Evolutionary conservation across 2,888 invertebrate genomes (phyloP), one percentile per base, ranked within the genome.

Genomic region (Mesochorus sp.): DNA sequence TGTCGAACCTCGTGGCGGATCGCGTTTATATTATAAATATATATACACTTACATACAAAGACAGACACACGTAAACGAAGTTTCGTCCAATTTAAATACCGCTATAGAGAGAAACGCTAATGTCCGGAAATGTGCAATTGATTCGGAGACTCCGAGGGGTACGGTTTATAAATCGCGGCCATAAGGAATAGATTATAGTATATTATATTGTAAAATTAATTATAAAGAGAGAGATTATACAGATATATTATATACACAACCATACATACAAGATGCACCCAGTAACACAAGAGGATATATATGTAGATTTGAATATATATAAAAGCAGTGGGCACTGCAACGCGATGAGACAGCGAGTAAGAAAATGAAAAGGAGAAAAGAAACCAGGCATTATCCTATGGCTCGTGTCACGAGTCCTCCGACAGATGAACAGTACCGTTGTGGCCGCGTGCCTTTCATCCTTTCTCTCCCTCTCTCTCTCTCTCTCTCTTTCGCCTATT

Each of bases 181-280:
- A 71, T 74, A 66, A 59, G 64, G 74, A 73, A 73, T 73, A 64
- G 49, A 70, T 61, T 24, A 34, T 74, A 70, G 59, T 67, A 68
- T 53, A 17, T n/a, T 28, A 75, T 64, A 57, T 78, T 73, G 73
- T 78, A 68, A 78, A 73, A 78, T 68, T 78, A 76, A 73, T 76
- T 74, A 81, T 79, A 79, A 57, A 76, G 26, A 80, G 67, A 79
- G 62, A 79, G n/a, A n/a, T n/a, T 51, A 80, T 67, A 76, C 74
- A 53, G 26, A 66, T 59, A 78, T 64, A 71, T 71, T 47, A 57
- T 26, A 47, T 26, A 57, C 10, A 42, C 10, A 51, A 24, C 37
- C 6, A 14, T 31, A 44, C 21, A 61, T 37, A 47, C 44, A 64
- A n/a, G n/a, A n/a, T n/a, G n/a, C n/a, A n/a, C n/a, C n/a, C n/a